phyloP scores from a whole-genome alignment of 2,888 invertebrate species.

The Lithophane socia region DNA sequence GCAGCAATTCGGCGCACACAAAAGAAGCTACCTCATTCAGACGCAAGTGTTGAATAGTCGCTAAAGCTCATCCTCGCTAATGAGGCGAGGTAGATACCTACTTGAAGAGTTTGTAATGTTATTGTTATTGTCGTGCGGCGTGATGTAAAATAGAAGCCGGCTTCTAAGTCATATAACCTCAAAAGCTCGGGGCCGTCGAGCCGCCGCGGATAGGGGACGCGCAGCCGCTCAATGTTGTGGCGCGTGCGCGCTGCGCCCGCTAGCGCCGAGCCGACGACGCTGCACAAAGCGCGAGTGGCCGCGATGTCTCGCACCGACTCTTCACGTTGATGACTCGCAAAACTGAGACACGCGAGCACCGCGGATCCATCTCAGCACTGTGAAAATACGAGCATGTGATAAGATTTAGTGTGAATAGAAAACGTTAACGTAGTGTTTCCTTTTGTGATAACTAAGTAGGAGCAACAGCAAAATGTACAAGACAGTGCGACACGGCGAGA shows the following conservation, averaged over 20 bases:
- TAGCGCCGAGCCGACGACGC: slow-evolving; percentile 73
- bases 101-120: slow-evolving; percentile 78
- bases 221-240: slow-evolving; percentile 88
- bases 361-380: slow-evolving; percentile 69
- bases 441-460: slow-evolving; percentile 77
- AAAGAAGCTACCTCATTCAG: slow-evolving; percentile 39
- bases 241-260: slow-evolving; percentile 80
- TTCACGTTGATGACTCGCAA: slow-evolving; percentile 76
- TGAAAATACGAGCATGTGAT: slow-evolving; percentile 84
- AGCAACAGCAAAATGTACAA: slow-evolving; percentile 91
- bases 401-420: slow-evolving; percentile 74
- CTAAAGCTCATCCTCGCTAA: slow-evolving; percentile 62
- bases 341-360: slow-evolving; percentile 69
- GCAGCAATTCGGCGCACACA: slow-evolving; percentile 46
- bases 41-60: slow-evolving; percentile 20
- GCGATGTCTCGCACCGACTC: slow-evolving; percentile 80
- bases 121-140: slow-evolving; percentile 82
- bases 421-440: slow-evolving; percentile 81
- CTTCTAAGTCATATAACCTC: slow-evolving; percentile 87
- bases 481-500: slow-evolving; percentile 94
- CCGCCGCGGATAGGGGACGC: slow-evolving; percentile 79
- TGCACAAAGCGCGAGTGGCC: slow-evolving; percentile 84
- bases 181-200: slow-evolving; percentile 79
- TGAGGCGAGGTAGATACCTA: slow-evolving; percentile 64
- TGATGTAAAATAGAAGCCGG: slow-evolving; percentile 82